A percentile compares a stretch with the other conserved stretches of the same genome.
Evolutionary conservation across 2,888 invertebrate genomes (phyloP).

Genomic region (Macrostomum cliftonense): DNA sequence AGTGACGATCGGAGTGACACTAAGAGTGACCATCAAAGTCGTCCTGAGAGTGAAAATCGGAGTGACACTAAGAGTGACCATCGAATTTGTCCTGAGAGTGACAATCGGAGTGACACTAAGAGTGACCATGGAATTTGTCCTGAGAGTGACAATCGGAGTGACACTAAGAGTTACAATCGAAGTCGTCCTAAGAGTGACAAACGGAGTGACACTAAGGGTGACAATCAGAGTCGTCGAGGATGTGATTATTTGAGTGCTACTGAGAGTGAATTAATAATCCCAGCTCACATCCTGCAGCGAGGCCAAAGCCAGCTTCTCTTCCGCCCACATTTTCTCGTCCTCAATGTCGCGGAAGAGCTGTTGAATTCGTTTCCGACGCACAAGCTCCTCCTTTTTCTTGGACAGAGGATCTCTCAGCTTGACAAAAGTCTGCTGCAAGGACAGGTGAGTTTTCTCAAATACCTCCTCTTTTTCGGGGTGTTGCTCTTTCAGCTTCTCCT

Average conservation of each 20-base stretch:
- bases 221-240: too few relatives aligned
- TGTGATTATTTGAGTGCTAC: conserved; percentile 43
- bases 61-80: too few relatives aligned
- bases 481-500: conserved; percentile 67
- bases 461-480: conserved; percentile 89
- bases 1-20: too few relatives aligned
- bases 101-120: too few relatives aligned
- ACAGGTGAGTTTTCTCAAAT: conserved; percentile 67
- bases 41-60: too few relatives aligned
- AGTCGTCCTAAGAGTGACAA: too few relatives aligned
- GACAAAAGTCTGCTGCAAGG: conserved; percentile 50
- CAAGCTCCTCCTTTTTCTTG: conserved; percentile 66
- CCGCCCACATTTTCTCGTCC: conserved; percentile 93
- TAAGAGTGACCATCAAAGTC: too few relatives aligned
- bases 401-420: conserved; percentile 52
- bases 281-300: too few relatives aligned
- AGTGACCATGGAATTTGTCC: too few relatives aligned
- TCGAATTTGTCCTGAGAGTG: too few relatives aligned
- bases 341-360: conserved; percentile 87
- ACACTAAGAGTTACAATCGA: too few relatives aligned
- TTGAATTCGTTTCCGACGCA: conserved; percentile 65
- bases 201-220: conserved; percentile 25
- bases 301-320: conserved; percentile 78
- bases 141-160: too few relatives aligned
- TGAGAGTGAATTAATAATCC: conserved; percentile 36